A percentile compares a stretch with the other conserved stretches of the same genome.
These are phyloP conservation scores for Falco cherrug DNA, from an alignment of 2,797 vertebrate species.

Conservation along the genomic window DNA sequence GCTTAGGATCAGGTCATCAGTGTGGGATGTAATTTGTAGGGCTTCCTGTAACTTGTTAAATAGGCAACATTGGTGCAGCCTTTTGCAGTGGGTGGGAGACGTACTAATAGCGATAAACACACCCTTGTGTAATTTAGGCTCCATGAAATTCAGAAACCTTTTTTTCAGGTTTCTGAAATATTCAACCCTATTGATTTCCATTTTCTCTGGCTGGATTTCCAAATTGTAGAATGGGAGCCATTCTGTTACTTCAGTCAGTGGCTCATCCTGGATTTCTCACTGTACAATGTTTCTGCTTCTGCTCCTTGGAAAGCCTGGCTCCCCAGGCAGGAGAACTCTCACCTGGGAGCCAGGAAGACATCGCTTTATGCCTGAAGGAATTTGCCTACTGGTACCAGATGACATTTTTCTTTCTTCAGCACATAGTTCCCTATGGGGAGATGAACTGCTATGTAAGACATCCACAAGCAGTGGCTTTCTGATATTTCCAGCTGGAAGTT, in stretches of 20 bases:
- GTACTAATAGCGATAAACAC: background rate
- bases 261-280: background rate
- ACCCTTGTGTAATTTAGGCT: background rate
- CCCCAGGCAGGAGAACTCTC: background rate
- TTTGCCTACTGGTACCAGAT: background rate
- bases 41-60: background rate
- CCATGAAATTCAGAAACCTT: background rate
- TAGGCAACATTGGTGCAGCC: background rate
- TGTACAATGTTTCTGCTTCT: too few species aligned
- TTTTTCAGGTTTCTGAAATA: background rate
- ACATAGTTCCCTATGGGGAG: accelerated
- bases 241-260: background rate
- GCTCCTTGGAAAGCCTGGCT: accelerated
- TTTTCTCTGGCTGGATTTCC: background rate
- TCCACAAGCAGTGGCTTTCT: background rate
- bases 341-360: background rate
- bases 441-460: accelerated
- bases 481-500: background rate
- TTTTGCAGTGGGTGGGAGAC: background rate
- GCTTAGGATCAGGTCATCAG: background rate
- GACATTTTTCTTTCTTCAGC: background rate
- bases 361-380: background rate
- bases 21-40: background rate
- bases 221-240: background rate
- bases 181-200: background rate